These are phyloP conservation scores for Paramisgurnus dabryanus DNA, from an alignment of 2,113 vertebrate species.

Conservation along the genomic window DNA sequence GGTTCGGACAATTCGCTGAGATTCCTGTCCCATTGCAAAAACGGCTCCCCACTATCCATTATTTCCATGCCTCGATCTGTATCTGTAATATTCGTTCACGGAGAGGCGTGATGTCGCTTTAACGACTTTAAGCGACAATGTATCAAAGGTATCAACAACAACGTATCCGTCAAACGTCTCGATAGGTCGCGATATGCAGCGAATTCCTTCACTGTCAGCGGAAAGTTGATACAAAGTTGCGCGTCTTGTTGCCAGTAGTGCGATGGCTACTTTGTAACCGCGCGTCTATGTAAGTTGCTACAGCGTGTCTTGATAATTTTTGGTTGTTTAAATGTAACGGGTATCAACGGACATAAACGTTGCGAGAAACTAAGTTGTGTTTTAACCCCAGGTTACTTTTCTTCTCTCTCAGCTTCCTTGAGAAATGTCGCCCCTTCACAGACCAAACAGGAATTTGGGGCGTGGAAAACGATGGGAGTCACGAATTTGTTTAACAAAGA, in stretches of 20 bases:
- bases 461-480: conserved; percentile 41
- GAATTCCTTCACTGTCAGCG: neutral
- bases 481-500: neutral
- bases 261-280: neutral
- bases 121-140: neutral
- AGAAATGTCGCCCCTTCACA: conserved; percentile 44
- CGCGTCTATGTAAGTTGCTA: neutral
- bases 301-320: neutral
- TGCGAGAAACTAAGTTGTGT: neutral
- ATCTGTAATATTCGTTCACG: neutral
- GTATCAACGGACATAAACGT: neutral
- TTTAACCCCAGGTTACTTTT: neutral
- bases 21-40: conserved; percentile 82
- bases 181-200: neutral
- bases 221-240: conserved; percentile 10
- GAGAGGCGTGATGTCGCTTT: neutral
- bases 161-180: neutral
- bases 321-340: neutral
- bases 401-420: conserved; percentile 43
- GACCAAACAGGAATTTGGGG: conserved; percentile 56
- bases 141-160: neutral
- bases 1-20: conserved; percentile 93
- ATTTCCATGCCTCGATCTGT: conserved; percentile 79
- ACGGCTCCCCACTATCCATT: conserved; percentile 48
- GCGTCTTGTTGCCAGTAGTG: neutral